Percentiles rank a stretch among this genome's conserved stretches.
Conservation (phyloP, 2,797 vertebrate species). For the Schizopygopsis pylzovi region DNA sequence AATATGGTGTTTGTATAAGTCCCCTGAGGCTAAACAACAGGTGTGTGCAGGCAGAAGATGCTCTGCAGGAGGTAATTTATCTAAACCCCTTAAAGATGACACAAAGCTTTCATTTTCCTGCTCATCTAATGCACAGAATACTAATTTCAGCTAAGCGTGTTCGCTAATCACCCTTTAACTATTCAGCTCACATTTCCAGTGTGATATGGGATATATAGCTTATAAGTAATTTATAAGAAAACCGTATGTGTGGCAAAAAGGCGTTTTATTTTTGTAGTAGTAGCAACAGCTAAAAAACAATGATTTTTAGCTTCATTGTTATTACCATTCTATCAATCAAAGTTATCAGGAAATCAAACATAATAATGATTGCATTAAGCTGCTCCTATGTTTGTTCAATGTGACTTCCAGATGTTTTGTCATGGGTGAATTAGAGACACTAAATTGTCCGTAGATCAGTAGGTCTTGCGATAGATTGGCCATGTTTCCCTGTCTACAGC, state of each 20-base stretch:
- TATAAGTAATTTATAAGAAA: not conserved
- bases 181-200: not conserved
- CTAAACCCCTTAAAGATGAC: slow-evolving; percentile 12
- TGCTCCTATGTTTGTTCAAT: not conserved
- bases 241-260: not conserved
- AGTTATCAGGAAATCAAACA: not conserved
- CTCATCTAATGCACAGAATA: not conserved
- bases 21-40: slow-evolving; percentile 22
- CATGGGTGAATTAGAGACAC: not conserved
- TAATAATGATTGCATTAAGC: not conserved
- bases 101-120: slow-evolving; percentile 13
- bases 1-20: not conserved
- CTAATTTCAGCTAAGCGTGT: not conserved
- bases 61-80: slow-evolving; percentile 18
- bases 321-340: not conserved
- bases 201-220: not conserved
- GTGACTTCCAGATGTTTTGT: not conserved
- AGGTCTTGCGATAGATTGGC: not conserved
- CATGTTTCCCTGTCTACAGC: not conserved
- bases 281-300: too few species aligned
- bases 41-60: not conserved
- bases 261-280: not conserved
- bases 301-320: not conserved
- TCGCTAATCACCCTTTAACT: not conserved
- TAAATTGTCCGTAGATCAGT: not conserved